Evolutionary conservation across 2,797 vertebrate species (phyloP).

Genomic region (Lindbergichthys nudifrons): DNA sequence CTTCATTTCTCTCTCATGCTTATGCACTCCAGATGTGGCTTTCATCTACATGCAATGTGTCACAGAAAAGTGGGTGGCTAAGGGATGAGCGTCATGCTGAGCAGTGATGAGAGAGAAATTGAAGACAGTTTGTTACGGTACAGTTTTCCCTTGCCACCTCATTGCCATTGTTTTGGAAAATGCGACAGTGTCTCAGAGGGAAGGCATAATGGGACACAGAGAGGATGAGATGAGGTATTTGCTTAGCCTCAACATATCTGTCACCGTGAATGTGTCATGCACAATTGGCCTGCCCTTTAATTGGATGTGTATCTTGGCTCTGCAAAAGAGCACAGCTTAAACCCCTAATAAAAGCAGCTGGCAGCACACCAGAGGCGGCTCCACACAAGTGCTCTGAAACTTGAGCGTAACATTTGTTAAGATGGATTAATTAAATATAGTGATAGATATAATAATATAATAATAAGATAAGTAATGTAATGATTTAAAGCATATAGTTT

Average conservation of each 20-base stretch:
- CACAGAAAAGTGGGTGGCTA: constrained; percentile 39
- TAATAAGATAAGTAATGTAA: not conserved
- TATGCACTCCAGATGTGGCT: constrained; percentile 78
- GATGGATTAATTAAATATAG: constrained; percentile 4
- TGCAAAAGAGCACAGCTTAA: constrained; percentile 33
- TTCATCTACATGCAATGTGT: constrained; percentile 58
- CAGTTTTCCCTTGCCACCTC: constrained; percentile 28
- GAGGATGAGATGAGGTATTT: constrained; percentile 48
- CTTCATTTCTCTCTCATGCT: constrained; percentile 38
- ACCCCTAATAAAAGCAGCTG: constrained; percentile 27
- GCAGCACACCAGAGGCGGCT: constrained; percentile 18
- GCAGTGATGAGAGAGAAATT: constrained; percentile 36
- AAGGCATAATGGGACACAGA: constrained; percentile 51
- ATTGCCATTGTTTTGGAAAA: constrained; percentile 50
- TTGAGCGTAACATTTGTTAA: not conserved
- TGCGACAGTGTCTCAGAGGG: constrained; percentile 41
- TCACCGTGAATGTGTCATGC: constrained; percentile 36
- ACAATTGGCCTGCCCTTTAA: constrained; percentile 38
- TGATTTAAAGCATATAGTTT: constrained; percentile 1
- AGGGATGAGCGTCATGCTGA: constrained; percentile 29
- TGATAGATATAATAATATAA: no score
- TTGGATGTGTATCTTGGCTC: constrained; percentile 52
- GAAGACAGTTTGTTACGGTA: constrained; percentile 35
- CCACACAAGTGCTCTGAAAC: not conserved
- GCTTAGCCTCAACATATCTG: constrained; percentile 33